phyloP scores from a whole-genome alignment of 1,140 invertebrate genomes.

The Drosophila asahinai region DNA sequence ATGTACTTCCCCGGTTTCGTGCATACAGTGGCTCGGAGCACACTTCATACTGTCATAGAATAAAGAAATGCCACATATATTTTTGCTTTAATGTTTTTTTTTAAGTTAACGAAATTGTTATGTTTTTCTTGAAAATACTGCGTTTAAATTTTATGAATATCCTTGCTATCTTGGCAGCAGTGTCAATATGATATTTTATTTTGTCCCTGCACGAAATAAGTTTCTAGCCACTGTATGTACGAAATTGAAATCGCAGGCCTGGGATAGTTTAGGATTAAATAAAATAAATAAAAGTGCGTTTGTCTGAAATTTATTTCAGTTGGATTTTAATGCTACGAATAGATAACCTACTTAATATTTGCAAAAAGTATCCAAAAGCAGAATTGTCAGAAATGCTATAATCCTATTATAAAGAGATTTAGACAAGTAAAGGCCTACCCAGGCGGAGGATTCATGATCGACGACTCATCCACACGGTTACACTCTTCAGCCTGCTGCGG shows the following conservation, averaged over 20 bases:
- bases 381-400: not conserved
- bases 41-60: too few species aligned
- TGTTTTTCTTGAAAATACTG: too few species aligned
- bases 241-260: not conserved
- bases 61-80: too few species aligned
- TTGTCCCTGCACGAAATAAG: too few species aligned
- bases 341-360: not conserved
- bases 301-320: not conserved
- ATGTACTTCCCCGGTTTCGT: not conserved
- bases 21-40: too few species aligned
- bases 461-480: conserved; percentile 26
- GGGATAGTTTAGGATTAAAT: not conserved
- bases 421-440: not conserved
- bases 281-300: not conserved
- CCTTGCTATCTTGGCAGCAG: too few species aligned
- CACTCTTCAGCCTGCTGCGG: conserved; percentile 32
- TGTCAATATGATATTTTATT: too few species aligned
- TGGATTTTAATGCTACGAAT: not conserved
- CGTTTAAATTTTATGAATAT: too few species aligned
- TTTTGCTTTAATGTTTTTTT: too few species aligned
- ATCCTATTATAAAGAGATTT: not conserved
- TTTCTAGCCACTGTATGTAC: too few species aligned
- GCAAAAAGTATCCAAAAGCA: not conserved
- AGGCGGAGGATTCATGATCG: not conserved
- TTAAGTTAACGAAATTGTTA: too few species aligned